Conservation (phyloP, 2,797 vertebrate species). For the Chrysolophus pictus region DNA sequence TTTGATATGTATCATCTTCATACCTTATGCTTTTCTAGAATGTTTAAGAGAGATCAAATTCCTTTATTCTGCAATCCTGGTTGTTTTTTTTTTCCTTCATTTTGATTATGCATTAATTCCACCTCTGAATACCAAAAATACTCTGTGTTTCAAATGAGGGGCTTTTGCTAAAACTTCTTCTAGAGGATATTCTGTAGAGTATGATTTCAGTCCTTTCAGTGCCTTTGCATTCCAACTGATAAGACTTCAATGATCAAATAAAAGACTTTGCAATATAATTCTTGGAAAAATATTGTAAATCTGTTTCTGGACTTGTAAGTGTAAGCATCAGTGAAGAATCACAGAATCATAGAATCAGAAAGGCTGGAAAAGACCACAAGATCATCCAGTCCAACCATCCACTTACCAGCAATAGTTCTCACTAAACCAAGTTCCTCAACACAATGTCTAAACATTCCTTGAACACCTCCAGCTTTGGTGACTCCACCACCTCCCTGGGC, state of each 20-base stretch:
- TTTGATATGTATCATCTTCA: neutral
- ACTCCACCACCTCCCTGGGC: too few species aligned
- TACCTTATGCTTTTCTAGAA: neutral
- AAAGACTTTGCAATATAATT: neutral
- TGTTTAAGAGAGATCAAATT: neutral
- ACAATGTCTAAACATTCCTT: too few species aligned
- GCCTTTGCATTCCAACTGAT: neutral
- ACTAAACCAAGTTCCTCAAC: too few species aligned
- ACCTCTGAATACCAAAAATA: neutral
- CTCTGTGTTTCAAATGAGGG: neutral
- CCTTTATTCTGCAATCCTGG: neutral
- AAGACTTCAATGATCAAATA: neutral
- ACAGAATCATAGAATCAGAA: too few species aligned
- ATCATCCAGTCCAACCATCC: too few species aligned
- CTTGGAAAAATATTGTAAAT: neutral
- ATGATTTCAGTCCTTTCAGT: neutral
- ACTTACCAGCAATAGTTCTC: too few species aligned
- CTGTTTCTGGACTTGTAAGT: neutral
- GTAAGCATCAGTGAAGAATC: too few species aligned
- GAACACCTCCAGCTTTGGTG: too few species aligned
- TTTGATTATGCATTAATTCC: neutral
- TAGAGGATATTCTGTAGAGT: neutral
- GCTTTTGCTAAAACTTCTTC: neutral
- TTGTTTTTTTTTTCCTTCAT: fast-evolving
- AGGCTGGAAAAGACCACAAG: too few species aligned